Evolutionary conservation across 2,888 invertebrate genomes (phyloP), one percentile per base, ranked within the genome.

Genomic region (Drymonia ruficornis): DNA sequence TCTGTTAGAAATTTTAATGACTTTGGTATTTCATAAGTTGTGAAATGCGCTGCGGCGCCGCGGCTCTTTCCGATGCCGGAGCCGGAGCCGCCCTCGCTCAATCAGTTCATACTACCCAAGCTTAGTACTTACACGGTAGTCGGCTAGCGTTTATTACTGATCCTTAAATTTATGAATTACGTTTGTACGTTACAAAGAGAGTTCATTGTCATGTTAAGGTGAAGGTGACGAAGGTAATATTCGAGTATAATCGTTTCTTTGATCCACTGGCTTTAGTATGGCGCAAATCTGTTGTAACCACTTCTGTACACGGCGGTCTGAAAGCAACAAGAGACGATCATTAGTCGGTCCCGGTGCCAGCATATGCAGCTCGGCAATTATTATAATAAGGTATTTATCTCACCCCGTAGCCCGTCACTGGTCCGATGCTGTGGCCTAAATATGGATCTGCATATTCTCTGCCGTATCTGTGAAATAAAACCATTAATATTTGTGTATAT

Each of bases 331-430:
- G 57, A 46, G 18, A 48, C 38, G 50, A 31, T 44, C 15, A 23
- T 48, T 38, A 34, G 13, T n/a, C 1, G 4, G n/a, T 3, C n/a
- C n/a, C 31, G 13, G n/a, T 13, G 36, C 13, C 3, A 7, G 13
- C 36, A 7, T n/a, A 8, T 36, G n/a, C 11, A n/a, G 13, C 36
- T 13, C 3, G n/a, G n/a, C 13, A n/a, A n/a, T 3, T 5, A 11
- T n/a, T n/a, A n/a, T 4, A 36, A 6, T 4, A 13, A n/a, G 3
- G 0, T 13, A 36, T n/a, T 49, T 56, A 67, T 85, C 95, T 95
- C 95, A 99, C 98, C 95, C 98, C 98, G 91, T 99, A 99, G 83
- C 98, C 98, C 72, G 99, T 97, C 79, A 99, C 97, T 75, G 99
- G 99, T 83, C 99, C 99, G 87, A 99, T 98, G 67, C 98, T 96